Percentiles rank a stretch among this genome's conserved stretches.
Evolutionary conservation across 2,888 invertebrate genomes (phyloP).

Genomic region (Drosophila nr. medialis): DNA sequence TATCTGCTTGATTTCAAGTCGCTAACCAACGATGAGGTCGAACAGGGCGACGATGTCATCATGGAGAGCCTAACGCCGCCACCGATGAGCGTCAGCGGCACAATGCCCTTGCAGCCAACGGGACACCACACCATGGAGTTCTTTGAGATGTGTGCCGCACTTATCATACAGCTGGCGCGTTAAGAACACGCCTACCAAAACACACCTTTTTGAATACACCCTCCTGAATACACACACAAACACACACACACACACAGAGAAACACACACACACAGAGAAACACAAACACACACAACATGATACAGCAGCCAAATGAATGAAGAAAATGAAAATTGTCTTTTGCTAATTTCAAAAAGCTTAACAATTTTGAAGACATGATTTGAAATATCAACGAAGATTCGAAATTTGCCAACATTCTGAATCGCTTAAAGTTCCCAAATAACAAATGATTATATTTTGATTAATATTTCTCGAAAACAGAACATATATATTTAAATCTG

Average conservation of each 20-base stretch:
- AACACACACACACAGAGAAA: neutral
- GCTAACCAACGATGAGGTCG: constrained; percentile 90
- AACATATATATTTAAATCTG: neutral
- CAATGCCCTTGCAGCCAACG: constrained; percentile 84
- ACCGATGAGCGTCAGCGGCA: constrained; percentile 68
- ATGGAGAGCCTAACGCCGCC: constrained; percentile 85
- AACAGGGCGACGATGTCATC: constrained; percentile 85
- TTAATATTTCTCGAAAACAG: neutral
- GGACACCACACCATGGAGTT: constrained; percentile 99
- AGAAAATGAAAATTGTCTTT: neutral
- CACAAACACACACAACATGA: constrained; percentile 1
- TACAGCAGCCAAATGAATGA: constrained; percentile 13
- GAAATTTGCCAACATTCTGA: neutral
- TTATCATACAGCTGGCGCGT: constrained; percentile 98
- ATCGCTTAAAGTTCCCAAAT: neutral
- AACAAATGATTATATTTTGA: neutral
- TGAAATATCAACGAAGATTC: neutral
- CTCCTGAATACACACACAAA: neutral
- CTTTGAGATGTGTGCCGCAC: constrained; percentile 99
- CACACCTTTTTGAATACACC: neutral
- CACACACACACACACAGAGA: neutral
- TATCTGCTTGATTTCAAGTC: constrained; percentile 99
- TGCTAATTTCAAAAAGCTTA: neutral
- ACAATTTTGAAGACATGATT: neutral
- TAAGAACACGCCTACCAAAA: constrained; percentile 81